These are phyloP conservation scores for Tridacna crocea DNA, from an alignment of 2,888 invertebrate species.

Conservation along the genomic window DNA sequence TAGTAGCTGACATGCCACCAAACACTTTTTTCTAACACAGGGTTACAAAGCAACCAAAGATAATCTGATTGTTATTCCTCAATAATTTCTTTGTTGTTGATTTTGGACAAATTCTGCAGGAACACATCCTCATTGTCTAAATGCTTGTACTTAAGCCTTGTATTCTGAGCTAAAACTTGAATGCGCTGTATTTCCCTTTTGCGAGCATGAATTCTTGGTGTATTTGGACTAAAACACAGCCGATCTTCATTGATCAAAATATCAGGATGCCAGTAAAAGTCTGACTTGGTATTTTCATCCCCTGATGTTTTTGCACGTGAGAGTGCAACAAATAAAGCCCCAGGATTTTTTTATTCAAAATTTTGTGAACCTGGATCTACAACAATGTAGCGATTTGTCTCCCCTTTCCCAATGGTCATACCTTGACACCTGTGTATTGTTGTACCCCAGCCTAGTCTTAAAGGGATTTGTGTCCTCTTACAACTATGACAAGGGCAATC, in stretches of 20 bases:
- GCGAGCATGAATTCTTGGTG: neutral
- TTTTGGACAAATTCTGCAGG: no score
- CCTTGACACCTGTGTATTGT: conserved; percentile 67
- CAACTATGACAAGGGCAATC: conserved; percentile 58
- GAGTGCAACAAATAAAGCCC: conserved; percentile 61
- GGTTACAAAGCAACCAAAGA: no score
- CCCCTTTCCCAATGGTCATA: conserved; percentile 61
- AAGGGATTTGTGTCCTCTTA: conserved; percentile 53
- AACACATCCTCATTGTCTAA: no score
- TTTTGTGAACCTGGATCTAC: conserved; percentile 52
- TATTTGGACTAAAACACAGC: neutral
- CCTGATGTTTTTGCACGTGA: conserved; percentile 62
- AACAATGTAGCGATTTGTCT: conserved; percentile 55
- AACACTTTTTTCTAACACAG: no score
- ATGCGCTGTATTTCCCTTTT: neutral
- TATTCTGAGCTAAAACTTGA: neutral
- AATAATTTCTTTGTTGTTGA: no score
- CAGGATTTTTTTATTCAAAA: conserved; percentile 56
- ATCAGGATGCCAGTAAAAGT: neutral
- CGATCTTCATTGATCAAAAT: neutral
- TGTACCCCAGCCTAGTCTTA: conserved; percentile 61
- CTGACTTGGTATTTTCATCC: neutral
- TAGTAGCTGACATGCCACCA: no score
- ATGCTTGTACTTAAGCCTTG: no score
- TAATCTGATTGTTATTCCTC: no score